Percentiles rank a stretch among this genome's conserved stretches.
These are phyloP conservation scores for Brachionichthys hirsutus DNA, from an alignment of 2,113 vertebrate species.

Conservation along the genomic window DNA sequence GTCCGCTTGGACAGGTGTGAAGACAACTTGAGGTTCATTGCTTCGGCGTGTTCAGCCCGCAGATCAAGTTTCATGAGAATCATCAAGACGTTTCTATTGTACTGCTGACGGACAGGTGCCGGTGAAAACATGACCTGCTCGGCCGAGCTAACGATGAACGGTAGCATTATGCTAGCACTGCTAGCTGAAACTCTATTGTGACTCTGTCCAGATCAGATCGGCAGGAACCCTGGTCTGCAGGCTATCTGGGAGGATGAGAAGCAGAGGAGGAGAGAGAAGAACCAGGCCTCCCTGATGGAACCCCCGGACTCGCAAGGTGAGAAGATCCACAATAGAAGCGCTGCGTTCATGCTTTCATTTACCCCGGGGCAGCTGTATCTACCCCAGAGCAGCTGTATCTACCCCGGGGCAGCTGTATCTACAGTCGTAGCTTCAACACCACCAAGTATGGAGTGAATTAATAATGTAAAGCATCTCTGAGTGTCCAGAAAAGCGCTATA, in stretches of 20 bases:
- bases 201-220: constrained; percentile 86
- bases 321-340: background rate
- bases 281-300: constrained; percentile 87
- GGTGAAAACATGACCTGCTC: background rate
- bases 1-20: too few species aligned
- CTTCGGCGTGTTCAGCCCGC: too few species aligned
- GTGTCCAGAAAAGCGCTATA: too few species aligned
- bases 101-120: background rate
- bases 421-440: too few species aligned
- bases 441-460: too few species aligned
- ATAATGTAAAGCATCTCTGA: too few species aligned
- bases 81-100: background rate
- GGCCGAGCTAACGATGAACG: background rate
- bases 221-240: constrained; percentile 93
- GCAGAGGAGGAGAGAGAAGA: constrained; percentile 87
- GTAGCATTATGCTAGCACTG: background rate
- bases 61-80: too few species aligned
- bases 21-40: too few species aligned
- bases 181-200: constrained; percentile 20
- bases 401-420: too few species aligned
- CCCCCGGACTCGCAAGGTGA: constrained; percentile 90
- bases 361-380: too few species aligned
- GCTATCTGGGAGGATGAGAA: constrained; percentile 99
- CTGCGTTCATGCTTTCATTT: background rate
- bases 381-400: too few species aligned